These are phyloP conservation scores for Xenopus petersii DNA, from an alignment of 2,797 vertebrate species.

Conservation along the genomic window DNA sequence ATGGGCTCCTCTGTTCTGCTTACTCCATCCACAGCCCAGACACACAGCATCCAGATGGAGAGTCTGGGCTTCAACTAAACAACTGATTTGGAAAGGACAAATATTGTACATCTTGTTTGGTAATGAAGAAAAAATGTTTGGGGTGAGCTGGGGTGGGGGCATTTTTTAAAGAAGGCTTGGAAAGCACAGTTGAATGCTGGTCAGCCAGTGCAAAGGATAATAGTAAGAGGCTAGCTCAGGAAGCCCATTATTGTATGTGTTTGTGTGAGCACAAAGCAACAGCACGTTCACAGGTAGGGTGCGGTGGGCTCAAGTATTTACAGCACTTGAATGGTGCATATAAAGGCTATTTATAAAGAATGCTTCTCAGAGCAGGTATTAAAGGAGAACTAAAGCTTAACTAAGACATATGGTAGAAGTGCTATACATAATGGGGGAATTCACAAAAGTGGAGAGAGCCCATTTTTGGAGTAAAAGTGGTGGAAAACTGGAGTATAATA, in stretches of 20 bases:
- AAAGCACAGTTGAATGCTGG: slow-evolving; percentile 56
- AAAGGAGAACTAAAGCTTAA: no score
- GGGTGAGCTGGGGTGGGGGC: slow-evolving; percentile 53
- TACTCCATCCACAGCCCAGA: slow-evolving; percentile 33
- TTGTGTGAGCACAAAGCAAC: slow-evolving; percentile 2
- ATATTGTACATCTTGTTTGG: slow-evolving; percentile 47
- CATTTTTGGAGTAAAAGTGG: no score
- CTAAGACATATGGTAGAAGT: no score
- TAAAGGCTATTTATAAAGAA: no score
- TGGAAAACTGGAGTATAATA: no score
- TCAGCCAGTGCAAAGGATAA: slow-evolving; percentile 62
- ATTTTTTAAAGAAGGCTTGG: slow-evolving; percentile 57
- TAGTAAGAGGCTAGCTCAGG: slow-evolving; percentile 63
- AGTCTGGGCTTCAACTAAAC: slow-evolving; percentile 34
- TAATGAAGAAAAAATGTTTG: slow-evolving; percentile 56
- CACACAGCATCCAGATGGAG: slow-evolving; percentile 40
- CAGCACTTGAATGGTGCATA: no score
- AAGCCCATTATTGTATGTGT: slow-evolving; percentile 63
- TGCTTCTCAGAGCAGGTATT: no score
- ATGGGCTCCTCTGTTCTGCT: slow-evolving; percentile 13
- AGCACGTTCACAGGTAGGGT: slow-evolving; percentile 42
- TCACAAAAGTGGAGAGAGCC: no score
- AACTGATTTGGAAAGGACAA: slow-evolving; percentile 38
- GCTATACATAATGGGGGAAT: no score
- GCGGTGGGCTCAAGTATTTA: no score